Evolutionary conservation across 2,113 vertebrate genomes (phyloP).

Genomic region (Oryzias melastigma): DNA sequence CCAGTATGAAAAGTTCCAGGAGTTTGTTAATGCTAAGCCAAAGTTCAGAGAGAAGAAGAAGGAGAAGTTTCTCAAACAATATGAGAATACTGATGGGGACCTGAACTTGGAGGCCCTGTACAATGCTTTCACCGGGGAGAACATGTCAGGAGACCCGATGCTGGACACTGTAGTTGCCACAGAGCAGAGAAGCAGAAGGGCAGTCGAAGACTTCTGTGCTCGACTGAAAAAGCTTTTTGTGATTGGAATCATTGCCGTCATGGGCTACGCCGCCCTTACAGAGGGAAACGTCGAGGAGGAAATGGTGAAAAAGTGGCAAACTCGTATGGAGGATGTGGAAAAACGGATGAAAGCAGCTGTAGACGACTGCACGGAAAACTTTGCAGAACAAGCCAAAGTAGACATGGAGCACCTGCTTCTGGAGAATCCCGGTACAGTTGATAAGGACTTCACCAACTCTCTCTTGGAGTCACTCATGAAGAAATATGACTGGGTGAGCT

Average conservation of each 20-base stretch:
- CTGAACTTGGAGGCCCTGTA: slow-evolving; percentile 78
- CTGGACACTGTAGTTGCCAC: slow-evolving; percentile 68
- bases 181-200: slow-evolving; percentile 69
- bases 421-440: slow-evolving; percentile 47
- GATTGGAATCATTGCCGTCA: slow-evolving; percentile 77
- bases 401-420: slow-evolving; percentile 68
- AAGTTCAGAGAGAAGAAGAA: slow-evolving; percentile 77
- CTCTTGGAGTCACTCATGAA: slow-evolving; percentile 66
- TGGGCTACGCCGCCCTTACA: slow-evolving; percentile 77
- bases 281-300: slow-evolving; percentile 66
- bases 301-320: slow-evolving; percentile 77
- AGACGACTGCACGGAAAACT: slow-evolving; percentile 77
- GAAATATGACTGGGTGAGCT: slow-evolving; percentile 81
- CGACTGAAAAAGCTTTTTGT: slow-evolving; percentile 80
- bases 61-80: slow-evolving; percentile 78
- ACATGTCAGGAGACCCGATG: slow-evolving; percentile 65
- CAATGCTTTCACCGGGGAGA: slow-evolving; percentile 70
- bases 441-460: slow-evolving; percentile 59
- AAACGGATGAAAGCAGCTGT: slow-evolving; percentile 78
- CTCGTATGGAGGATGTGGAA: slow-evolving; percentile 76
- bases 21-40: slow-evolving; percentile 76
- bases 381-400: slow-evolving; percentile 73
- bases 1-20: slow-evolving; percentile 82
- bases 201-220: slow-evolving; percentile 80
- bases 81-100: slow-evolving; percentile 71